Evolutionary conservation across 2,888 invertebrate genomes (phyloP), one percentile per base, ranked within the genome.

Genomic region (Ormyrus pomaceus): DNA sequence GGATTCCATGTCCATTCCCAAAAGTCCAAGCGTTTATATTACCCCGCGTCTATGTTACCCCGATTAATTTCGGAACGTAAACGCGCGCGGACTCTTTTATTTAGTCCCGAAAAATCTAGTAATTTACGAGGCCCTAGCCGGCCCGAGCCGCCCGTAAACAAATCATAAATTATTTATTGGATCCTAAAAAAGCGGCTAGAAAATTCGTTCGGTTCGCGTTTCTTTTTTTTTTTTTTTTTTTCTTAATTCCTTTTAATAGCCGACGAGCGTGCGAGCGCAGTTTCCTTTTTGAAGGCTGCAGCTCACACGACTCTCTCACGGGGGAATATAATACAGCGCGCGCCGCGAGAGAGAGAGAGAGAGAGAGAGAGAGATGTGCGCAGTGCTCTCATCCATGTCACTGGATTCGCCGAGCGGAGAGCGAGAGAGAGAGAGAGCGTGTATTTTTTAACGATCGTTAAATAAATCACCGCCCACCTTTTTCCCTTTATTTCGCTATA

Each of bases 91-190:
- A 13, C 11, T 69, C 48, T 58, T 58, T 58, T 58, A 69, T 48
- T 34, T 10, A 19, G 45, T 55, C 68, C 45, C 19, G 53, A 50
- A 55, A 68, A 53, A 45, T 51, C 56, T 6, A 64, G 51, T 79
- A 65, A 70, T 69, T 79, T 74, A 65, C 64, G 77, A 64, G 34
- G 34, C 34, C 34, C 34, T 34, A 34, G 34, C 34, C 34, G 34
- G 34, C 34, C 34, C 55, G 11, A 10, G n/a, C n/a, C 55, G 55
- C 59, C 76, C 78, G 68, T 81, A 81, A 81, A 79, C 81, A 81
- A 82, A 82, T 69, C 77, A 82, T 79, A 79, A 82, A 82, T 81
- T 81, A 81, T 81, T 82, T 79, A 79, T 82, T 77, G 73, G 77
- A 76, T 68, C 72, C 59, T 74, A 78, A 76, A 79, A 73, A 62